Evolutionary conservation across 2,888 invertebrate species (phyloP).

Genomic region (Acleris holmiana): DNA sequence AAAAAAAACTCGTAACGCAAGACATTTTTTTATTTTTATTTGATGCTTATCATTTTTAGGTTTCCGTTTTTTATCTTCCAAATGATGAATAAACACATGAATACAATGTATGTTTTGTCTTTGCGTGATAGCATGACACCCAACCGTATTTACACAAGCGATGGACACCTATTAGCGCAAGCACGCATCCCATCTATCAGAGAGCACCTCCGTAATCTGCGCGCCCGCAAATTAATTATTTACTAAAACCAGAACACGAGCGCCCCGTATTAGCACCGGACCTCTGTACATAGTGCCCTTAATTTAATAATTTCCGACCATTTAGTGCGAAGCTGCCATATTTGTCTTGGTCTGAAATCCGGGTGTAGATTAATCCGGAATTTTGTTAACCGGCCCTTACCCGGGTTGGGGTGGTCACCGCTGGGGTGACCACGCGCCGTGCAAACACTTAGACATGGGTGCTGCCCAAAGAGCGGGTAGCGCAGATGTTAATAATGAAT

Average conservation of each 20-base stretch:
- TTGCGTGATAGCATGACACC: not conserved
- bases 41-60: too few species aligned
- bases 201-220: slow-evolving; percentile 21
- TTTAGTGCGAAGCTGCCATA: slow-evolving; percentile 72
- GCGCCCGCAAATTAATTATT: slow-evolving; percentile 32
- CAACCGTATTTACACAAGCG: not conserved
- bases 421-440: slow-evolving; percentile 47
- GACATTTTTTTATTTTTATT: too few species aligned
- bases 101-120: not conserved
- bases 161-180: not conserved
- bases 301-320: slow-evolving; percentile 79
- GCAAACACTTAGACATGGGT: slow-evolving; percentile 54
- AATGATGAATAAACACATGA: not conserved
- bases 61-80: too few species aligned
- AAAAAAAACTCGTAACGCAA: too few species aligned
- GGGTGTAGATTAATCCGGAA: slow-evolving; percentile 76
- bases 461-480: slow-evolving; percentile 43
- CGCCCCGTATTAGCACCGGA: slow-evolving; percentile 44
- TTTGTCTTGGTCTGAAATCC: slow-evolving; percentile 79
- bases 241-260: slow-evolving; percentile 24
- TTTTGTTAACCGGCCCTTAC: slow-evolving; percentile 65
- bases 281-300: slow-evolving; percentile 62
- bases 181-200: slow-evolving; percentile 9
- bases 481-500: slow-evolving; percentile 32
- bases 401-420: slow-evolving; percentile 41